phyloP scores from a whole-genome alignment of 1,140 invertebrate genomes.

The Meloidogyne hapla region DNA sequence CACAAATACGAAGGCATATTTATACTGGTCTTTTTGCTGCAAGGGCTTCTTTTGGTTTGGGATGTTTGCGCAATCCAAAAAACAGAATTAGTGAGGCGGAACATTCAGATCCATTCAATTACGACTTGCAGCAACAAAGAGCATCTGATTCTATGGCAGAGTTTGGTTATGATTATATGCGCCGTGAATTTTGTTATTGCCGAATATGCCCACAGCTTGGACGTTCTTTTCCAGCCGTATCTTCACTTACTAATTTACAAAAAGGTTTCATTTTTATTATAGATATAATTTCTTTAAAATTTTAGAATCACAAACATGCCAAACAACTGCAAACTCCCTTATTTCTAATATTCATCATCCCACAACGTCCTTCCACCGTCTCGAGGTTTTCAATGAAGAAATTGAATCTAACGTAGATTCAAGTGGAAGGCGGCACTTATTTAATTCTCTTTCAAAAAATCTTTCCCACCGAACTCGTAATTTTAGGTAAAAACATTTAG shows the following conservation, averaged over 20 bases:
- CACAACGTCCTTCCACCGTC: neutral
- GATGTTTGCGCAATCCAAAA: conserved; percentile 15
- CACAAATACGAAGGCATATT: conserved; percentile 24
- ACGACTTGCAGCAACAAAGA: neutral
- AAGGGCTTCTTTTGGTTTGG: conserved; percentile 47
- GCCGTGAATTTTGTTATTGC: conserved; percentile 46
- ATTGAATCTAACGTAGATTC: neutral
- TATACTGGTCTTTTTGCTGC: conserved; percentile 40
- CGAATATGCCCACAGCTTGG: conserved; percentile 32
- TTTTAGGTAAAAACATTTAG: neutral
- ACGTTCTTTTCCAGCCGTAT: neutral
- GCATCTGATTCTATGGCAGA: conserved; percentile 8
- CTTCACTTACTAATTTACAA: neutral
- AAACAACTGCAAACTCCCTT: neutral
- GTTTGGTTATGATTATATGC: conserved; percentile 47
- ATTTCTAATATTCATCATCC: neutral
- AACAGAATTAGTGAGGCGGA: neutral
- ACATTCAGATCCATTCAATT: neutral
- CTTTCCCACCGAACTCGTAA: neutral
- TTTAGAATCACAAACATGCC: conserved; percentile 2
- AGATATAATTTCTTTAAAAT: neutral
- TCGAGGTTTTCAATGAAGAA: neutral
- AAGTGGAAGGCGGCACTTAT: neutral
- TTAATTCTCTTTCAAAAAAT: neutral
- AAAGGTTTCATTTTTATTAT: neutral